Base-by-base conservation (phyloP, 2,797 vertebrate species). In the Leucoraja ocellata region DNA sequence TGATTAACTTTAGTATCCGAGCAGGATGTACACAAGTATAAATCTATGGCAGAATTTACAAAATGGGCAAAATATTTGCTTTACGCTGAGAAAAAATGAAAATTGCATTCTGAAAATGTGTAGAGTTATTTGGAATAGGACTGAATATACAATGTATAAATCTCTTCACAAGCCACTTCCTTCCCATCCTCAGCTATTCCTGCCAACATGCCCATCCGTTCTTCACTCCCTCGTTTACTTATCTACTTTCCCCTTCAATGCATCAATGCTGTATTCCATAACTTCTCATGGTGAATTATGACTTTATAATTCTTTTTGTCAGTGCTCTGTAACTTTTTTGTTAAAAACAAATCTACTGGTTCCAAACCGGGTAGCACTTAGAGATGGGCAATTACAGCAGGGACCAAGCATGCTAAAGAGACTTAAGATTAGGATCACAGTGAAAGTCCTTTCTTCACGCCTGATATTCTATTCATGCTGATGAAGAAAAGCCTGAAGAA, bases 391-490 rank as follows among this genome's bases (percentile, higher is more conserved):
- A 10, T 92, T 23, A 8, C 39, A 14, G 21, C 46, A 36, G 84
- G 90, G 36, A 68, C 68, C 9, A 39, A 74, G 13, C 46, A 54
- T 76, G 39, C 90, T 2, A 23, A 92, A 25, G 71, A 23, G 10
- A 68, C 10, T 46, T 73, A 73, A 92, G 90, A 92, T 92, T 92
- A 54, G 25, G 71, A 92, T 74, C 68, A 54, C 21, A 23, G 36
- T 16, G 39, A 92, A 92, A 39, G 14, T 74, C 68, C 90, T 92
- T 23, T 73, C 90, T n/a, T n/a, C 25, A 23, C 7, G 25, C 25
- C 46, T 74, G 71, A 54, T 76, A 74, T 74, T 92, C 90, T 74
- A 73, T 92, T 92, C 90, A 74, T 92, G 54, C 71, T n/a, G 90
- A 25, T 36, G 23, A 73, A 71, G 73, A 76, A 39, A 74, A 91